Percentiles rank a stretch among this genome's conserved stretches.
Evolutionary conservation across 37 sponge, comb jelly and placozoan species (phyloP).

Genomic region (Agelas oroides): DNA sequence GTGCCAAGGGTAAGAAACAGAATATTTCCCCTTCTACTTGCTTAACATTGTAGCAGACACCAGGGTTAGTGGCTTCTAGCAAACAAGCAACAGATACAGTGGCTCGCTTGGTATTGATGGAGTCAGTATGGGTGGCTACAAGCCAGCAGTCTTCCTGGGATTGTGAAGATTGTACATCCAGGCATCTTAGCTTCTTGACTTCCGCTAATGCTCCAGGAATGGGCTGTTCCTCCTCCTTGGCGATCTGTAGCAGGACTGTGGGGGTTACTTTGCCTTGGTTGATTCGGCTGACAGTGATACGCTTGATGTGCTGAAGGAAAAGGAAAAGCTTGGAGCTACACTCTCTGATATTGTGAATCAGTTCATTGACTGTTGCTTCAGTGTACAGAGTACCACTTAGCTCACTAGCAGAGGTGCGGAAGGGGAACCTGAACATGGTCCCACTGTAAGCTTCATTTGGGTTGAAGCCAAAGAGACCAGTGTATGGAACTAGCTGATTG

Average conservation of each 20-base stretch:
- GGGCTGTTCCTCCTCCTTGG: neutral
- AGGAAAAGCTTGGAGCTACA: conserved; percentile 48
- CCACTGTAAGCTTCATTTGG: conserved; percentile 22
- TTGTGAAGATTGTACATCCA: no score
- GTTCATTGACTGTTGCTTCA: conserved; percentile 7
- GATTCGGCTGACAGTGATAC: conserved; percentile 39
- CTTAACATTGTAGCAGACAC: neutral
- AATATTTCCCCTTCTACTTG: conserved; percentile 25
- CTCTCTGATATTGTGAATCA: conserved; percentile 9
- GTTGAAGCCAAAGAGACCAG: conserved; percentile 55
- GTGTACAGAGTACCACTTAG: conserved; percentile 36
- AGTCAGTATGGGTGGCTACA: neutral
- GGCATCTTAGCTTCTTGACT: no score
- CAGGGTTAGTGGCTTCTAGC: neutral
- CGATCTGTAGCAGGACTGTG: conserved; percentile 2
- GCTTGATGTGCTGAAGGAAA: conserved; percentile 62
- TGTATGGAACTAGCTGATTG: conserved; percentile 57
- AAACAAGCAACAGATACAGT: conserved; percentile 44
- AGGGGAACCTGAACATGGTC: conserved; percentile 83
- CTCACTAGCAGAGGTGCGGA: conserved; percentile 65
- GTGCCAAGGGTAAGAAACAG: conserved; percentile 48
- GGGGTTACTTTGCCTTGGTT: neutral
- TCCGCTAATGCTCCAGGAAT: no score
- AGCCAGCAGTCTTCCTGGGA: conserved; percentile 1
- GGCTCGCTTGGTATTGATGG: neutral